A percentile compares a stretch with the other conserved stretches of the same genome.
phyloP scores from a whole-genome alignment of 2,113 vertebrate species.

The Thryonomys swinderianus region DNA sequence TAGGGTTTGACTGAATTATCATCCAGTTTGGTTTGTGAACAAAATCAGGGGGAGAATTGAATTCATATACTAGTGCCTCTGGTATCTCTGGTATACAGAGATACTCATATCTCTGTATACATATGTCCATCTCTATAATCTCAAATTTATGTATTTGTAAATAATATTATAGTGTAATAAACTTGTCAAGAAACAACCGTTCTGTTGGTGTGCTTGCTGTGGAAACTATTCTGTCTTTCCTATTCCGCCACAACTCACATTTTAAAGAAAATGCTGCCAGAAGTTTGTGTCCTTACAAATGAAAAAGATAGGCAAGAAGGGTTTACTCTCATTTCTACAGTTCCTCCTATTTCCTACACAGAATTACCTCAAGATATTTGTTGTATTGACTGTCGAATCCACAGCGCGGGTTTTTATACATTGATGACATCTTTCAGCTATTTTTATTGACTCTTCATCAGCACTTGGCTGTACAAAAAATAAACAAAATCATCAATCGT shows the following conservation, averaged over 20 bases:
- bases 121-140: not conserved
- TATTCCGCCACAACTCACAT: not conserved
- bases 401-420: conserved; percentile 67
- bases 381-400: conserved; percentile 74
- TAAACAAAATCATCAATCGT: conserved; percentile 56
- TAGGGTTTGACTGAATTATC: not conserved
- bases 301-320: not conserved
- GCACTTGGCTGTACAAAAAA: conserved; percentile 60
- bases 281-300: conserved; percentile 14
- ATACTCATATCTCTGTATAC: too few species aligned
- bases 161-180: not conserved
- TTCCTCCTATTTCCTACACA: conserved; percentile 48
- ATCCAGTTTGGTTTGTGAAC: not conserved
- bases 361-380: conserved; percentile 55
- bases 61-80: not conserved
- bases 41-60: not conserved
- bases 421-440: conserved; percentile 57
- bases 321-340: not conserved
- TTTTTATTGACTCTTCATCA: conserved; percentile 67
- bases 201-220: not conserved
- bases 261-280: conserved; percentile 15
- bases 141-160: not conserved
- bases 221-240: not conserved
- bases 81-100: not conserved
- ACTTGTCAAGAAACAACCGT: not conserved